Evolutionary conservation across 2,888 invertebrate genomes (phyloP), one percentile per base, ranked within the genome.

Genomic region (Agrochola lota): DNA sequence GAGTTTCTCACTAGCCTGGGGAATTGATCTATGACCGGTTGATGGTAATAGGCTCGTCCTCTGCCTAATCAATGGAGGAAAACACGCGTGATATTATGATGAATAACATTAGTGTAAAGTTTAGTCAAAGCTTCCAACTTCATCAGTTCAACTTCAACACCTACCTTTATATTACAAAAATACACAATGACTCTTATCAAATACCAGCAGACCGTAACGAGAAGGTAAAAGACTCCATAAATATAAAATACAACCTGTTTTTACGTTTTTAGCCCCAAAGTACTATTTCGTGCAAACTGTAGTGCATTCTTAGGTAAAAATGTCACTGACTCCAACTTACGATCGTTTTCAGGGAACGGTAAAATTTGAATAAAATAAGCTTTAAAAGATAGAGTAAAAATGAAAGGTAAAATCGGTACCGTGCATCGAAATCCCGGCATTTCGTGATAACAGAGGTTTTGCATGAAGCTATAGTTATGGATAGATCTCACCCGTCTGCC

Each of bases 271-370:
- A 52, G 20, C 23, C 43, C 2, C 3, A 20, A 60, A 77, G 30
- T 30, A 35, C 23, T 7, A 23, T 43, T 0, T 52, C 77, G 67
- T 63, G 26, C 11, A 66, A 15, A 77, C 35, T 59, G 30, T 35
- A 49, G 15, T 69, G 69, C 59, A 60, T 78, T 57, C 23, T 9
- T n/a, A 9, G 35, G 57, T 66, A 71, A 66, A 79, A 79, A 79
- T 78, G 23, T 59, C 43, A 17, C 15, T n/a, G 63, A 12, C 40
- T 52, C 6, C n/a, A 30, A n/a, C 15, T 35, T 40, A 57, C 26
- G 6, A 40, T 23, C n/a, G 20, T 63, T 8, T 43, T 35, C 17
- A 30, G 30, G 15, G 15, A 7, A n/a, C 12, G 2, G 12, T 30
- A 23, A 40, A 64, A 40, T 49, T 35, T 49, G 0, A 26, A 40